phyloP scores from a whole-genome alignment of 2,888 invertebrate species.

The Drosophila sordidapex region DNA sequence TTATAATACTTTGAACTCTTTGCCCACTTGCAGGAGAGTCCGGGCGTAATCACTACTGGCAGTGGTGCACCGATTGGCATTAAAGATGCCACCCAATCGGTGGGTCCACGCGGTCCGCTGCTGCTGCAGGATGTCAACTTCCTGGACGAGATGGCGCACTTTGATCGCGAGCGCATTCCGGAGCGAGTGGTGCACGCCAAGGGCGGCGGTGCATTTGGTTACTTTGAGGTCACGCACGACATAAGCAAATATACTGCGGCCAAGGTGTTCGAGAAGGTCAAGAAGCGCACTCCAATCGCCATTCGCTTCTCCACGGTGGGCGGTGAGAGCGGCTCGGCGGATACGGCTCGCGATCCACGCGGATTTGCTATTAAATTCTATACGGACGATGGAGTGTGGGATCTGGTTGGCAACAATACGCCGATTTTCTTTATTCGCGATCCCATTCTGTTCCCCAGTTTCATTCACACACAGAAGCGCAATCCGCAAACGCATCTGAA shows the following conservation, averaged over 20 bases:
- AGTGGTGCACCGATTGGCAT: slow-evolving; percentile 91
- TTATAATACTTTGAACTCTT: background rate
- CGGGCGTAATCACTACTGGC: slow-evolving; percentile 90
- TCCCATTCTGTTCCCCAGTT: slow-evolving; percentile 96
- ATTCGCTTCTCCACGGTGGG: slow-evolving; percentile 94
- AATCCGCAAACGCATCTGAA: slow-evolving; percentile 96
- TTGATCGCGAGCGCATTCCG: slow-evolving; percentile 96
- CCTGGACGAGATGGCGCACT: slow-evolving; percentile 92
- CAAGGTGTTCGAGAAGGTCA: slow-evolving; percentile 91
- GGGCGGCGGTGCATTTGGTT: slow-evolving; percentile 95
- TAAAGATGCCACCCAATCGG: slow-evolving; percentile 89
- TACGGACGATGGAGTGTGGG: slow-evolving; percentile 96
- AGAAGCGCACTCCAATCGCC: slow-evolving; percentile 92
- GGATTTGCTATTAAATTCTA: slow-evolving; percentile 98
- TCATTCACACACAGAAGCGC: slow-evolving; percentile 98
- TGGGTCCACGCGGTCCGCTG: slow-evolving; percentile 94
- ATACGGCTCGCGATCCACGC: slow-evolving; percentile 95
- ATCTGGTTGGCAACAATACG: slow-evolving; percentile 96
- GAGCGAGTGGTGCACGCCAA: slow-evolving; percentile 98
- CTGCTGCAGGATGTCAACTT: slow-evolving; percentile 94
- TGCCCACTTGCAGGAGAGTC: slow-evolving; percentile 65
- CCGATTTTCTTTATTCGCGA: slow-evolving; percentile 97
- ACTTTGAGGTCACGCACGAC: slow-evolving; percentile 95
- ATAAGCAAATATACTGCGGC: slow-evolving; percentile 92
- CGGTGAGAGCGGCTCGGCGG: slow-evolving; percentile 96